Conservation (phyloP, 2,113 vertebrate genomes). For the Campylomormyrus tamandua region DNA sequence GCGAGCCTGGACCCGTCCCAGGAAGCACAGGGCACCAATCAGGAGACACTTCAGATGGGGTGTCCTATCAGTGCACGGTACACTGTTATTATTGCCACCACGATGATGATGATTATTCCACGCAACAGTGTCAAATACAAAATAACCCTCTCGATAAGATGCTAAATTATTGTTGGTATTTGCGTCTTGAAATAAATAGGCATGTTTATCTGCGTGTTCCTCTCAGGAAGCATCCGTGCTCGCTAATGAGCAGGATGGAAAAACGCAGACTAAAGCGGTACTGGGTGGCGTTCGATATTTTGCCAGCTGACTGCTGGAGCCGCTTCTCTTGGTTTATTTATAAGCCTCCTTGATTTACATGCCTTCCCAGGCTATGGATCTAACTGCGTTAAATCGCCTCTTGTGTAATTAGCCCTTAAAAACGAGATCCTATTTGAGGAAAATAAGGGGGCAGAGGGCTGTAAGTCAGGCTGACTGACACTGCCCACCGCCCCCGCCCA, state of each 20-base stretch:
- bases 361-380: neutral
- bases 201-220: neutral
- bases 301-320: neutral
- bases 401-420: conserved; percentile 10
- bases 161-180: neutral
- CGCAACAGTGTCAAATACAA: neutral
- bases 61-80: neutral
- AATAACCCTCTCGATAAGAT: neutral
- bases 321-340: neutral
- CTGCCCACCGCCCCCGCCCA: conserved; percentile 19
- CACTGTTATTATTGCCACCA: neutral
- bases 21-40: neutral
- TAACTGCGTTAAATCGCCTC: neutral
- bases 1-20: neutral
- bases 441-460: neutral
- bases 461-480: conserved; percentile 37
- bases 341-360: neutral
- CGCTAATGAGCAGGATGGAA: neutral
- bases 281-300: neutral
- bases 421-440: neutral
- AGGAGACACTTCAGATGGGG: neutral
- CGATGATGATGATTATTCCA: neutral
- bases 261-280: neutral
- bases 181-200: neutral
- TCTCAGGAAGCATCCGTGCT: neutral